Conservation (phyloP, 1,140 invertebrate genomes). For the Cydia pomonella region DNA sequence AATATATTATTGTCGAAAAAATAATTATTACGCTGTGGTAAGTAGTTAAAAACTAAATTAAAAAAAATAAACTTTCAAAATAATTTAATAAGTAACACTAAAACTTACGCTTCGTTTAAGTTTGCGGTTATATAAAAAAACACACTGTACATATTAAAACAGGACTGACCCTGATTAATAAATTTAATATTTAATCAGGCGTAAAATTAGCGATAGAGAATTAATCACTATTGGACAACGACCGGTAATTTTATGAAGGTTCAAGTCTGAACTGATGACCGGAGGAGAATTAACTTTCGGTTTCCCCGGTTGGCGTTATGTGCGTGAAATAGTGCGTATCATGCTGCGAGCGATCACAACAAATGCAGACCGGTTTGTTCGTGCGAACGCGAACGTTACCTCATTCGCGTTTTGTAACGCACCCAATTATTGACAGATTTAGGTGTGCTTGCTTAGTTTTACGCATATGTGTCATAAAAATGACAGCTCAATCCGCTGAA, state of each 20-base stretch:
- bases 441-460: background rate
- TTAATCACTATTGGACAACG: slow-evolving; percentile 5
- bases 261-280: background rate
- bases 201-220: slow-evolving; percentile 15
- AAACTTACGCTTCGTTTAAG: no score
- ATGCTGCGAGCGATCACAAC: slow-evolving; percentile 16
- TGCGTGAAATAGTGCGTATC: slow-evolving; percentile 24
- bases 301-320: background rate
- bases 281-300: slow-evolving; percentile 18
- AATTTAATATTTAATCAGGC: background rate
- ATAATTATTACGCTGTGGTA: no score
- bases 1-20: no score
- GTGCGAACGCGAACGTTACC: slow-evolving; percentile 23
- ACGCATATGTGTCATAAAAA: background rate
- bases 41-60: no score
- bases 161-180: no score
- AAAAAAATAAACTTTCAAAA: no score
- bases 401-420: slow-evolving; percentile 19
- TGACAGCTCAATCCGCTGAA: background rate
- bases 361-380: slow-evolving; percentile 14
- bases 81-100: no score
- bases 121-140: no score
- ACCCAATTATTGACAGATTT: slow-evolving; percentile 20
- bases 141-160: no score
- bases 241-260: background rate